phyloP scores from a whole-genome alignment of 2,113 vertebrate genomes.

The Daboia siamensis region DNA sequence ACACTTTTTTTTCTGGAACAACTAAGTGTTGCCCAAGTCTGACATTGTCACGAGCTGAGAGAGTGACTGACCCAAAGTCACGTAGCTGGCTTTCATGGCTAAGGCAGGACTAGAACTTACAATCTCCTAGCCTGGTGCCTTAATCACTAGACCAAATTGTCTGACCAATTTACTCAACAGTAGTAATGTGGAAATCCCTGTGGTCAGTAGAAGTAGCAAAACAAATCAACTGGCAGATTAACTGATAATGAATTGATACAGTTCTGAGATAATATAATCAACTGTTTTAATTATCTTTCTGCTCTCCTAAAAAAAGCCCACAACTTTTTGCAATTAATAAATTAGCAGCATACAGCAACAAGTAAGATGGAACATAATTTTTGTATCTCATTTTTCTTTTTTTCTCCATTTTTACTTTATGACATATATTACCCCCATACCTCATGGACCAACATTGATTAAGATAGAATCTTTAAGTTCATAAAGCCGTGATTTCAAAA shows the following conservation, averaged over 20 bases:
- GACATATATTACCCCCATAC: not conserved
- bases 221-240: not conserved
- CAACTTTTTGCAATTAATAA: not conserved
- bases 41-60: not conserved
- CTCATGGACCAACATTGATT: not conserved
- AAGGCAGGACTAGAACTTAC: not conserved
- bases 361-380: not conserved
- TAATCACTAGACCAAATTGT: not conserved
- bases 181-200: not conserved
- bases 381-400: not conserved
- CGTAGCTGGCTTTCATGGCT: not conserved
- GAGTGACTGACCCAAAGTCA: not conserved
- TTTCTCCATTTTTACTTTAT: not conserved
- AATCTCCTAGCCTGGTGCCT: not conserved
- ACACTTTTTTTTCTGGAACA: not conserved
- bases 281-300: not conserved
- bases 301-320: not conserved
- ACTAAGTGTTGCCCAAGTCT: not conserved
- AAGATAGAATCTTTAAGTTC: not conserved
- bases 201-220: not conserved
- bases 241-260: not conserved
- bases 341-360: not conserved
- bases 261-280: not conserved
- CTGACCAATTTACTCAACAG: not conserved
- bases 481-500: not conserved